Percentiles rank a stretch among this genome's conserved stretches.
phyloP scores from a whole-genome alignment of 2,113 vertebrate species.

The Sinosuthora webbiana region DNA sequence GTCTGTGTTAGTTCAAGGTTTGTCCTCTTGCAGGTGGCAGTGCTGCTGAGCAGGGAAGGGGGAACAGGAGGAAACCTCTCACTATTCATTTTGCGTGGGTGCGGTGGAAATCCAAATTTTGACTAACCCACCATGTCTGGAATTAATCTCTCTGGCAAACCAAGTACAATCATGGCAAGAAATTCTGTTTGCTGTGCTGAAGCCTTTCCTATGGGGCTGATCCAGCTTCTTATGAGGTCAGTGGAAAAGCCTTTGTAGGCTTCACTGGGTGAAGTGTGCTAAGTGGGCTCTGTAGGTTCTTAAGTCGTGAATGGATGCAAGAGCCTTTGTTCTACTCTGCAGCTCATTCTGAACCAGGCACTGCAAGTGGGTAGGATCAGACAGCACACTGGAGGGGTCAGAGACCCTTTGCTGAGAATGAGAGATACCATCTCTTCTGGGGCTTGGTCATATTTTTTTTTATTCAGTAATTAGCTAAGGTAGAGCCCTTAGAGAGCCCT shows the following conservation, averaged over 20 bases:
- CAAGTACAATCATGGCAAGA: background rate
- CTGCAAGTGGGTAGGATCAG: background rate
- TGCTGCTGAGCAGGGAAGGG: background rate
- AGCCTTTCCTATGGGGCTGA: background rate
- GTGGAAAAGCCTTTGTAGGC: background rate
- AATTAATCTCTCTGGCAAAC: slow-evolving; percentile 37
- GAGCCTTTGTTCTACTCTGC: background rate
- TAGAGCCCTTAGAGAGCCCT: background rate
- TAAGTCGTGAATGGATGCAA: background rate
- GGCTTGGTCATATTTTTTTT: background rate
- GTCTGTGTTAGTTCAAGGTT: slow-evolving; percentile 28
- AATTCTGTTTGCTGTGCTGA: background rate
- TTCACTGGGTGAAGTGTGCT: background rate
- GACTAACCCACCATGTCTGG: background rate
- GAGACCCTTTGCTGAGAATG: background rate
- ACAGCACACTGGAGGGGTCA: background rate
- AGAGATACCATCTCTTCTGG: background rate
- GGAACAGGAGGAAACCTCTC: slow-evolving; percentile 8
- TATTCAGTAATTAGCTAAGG: background rate
- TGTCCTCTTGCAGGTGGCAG: slow-evolving; percentile 62
- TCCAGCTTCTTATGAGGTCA: background rate
- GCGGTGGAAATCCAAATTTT: slow-evolving; percentile 18
- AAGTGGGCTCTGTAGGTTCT: background rate
- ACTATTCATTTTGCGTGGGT: slow-evolving; percentile 11
- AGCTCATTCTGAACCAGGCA: background rate